Evolutionary conservation across 2,888 invertebrate genomes (phyloP), one percentile per base, ranked within the genome.

Genomic region (Caenorhabditis macrosperma): DNA sequence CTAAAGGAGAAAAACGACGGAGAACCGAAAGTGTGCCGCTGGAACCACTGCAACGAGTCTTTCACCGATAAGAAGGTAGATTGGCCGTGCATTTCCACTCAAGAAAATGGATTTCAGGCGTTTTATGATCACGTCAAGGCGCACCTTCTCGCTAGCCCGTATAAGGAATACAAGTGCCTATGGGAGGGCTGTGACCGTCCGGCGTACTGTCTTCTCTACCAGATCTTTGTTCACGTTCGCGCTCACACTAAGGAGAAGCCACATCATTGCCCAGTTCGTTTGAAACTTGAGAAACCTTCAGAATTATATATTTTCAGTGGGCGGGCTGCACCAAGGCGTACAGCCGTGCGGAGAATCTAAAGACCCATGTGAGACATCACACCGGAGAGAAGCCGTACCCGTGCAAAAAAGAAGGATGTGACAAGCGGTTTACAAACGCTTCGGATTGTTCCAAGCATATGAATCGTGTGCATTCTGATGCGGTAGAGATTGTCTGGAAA

Each of bases 401-500:
- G 9, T 99, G 99, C 91, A 97, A 98, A 91, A 96, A 96, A 91
- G 96, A 96, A n/a, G 96, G 96, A 0, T 99, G 99, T 91, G 95
- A 95, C 24, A 99, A 99, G 91, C 97, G 98, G 0, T 99, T 99
- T 92, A 97, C 96, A 89, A 99, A 99, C 91, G 99, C 99, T 0
- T 97, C 97, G 6, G 99, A 99, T 91, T 93, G 99, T 76, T 98
- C 99, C 0, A 99, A 99, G 91, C 99, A 99, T 92, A 97, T 98
- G 92, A 99, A 98, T 91, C 93, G 99, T 85, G 99, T 98, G 0
- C 99, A 99, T 91, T 98, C 98, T 82, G 97, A 96, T 92, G 96
- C 97, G 94, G 98, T 97, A 57, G 9, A 17, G n/a, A n/a, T n/a
- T 20, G 20, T 46, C 22, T 17, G 1, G 0, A 44, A 1, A 3